Evolutionary conservation across 2,797 vertebrate species (phyloP), one percentile per base, ranked within the genome.

Genomic region (Oreochromis mossambicus): DNA sequence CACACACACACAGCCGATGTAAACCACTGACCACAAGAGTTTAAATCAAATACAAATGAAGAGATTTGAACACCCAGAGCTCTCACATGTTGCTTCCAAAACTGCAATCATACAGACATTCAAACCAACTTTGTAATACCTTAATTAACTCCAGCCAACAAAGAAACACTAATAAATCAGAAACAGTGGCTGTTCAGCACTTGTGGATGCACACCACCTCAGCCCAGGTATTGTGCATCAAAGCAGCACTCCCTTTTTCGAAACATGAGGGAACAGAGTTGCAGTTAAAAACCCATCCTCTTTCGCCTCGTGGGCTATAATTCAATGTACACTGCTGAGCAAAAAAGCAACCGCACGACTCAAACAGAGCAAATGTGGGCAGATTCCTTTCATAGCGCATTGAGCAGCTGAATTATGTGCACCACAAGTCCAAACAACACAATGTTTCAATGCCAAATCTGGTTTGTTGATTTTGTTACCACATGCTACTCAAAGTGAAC

Each of bases 101-200:
- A 84, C 68, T 86, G 52, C 83, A 78, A 63, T 52, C 78, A 66
- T 8, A 80, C 29, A 80, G 46, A 87, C 79, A 76, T 76, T 63
- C 73, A 85, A 80, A 87, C 38, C 77, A 61, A 85, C 51, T 32
- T 12, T 58, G 68, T 85, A 51, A 84, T 11, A 77, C 38, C 34
- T 82, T 81, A 55, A 89, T 91, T 84, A 86, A 80, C 80, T 84
- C 78, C 78, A 82, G 80, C 21, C 52, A 77, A 46, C 24, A 26
- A 51, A 32, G 41, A 26, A 50, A 83, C 24, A 19, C 52, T 38
- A 66, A 55, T 58, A 61, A 56, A 61, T 19, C 29, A 19, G 29
- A 61, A 34, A 61, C 56, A 34, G 56, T 61, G 56, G 17, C 56
- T 34, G 7, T 55, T 43, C 61, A 52, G 56, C 51, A 83, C 87